Conservation (phyloP, 1,140 invertebrate species). For the Heterodera carotae region DNA sequence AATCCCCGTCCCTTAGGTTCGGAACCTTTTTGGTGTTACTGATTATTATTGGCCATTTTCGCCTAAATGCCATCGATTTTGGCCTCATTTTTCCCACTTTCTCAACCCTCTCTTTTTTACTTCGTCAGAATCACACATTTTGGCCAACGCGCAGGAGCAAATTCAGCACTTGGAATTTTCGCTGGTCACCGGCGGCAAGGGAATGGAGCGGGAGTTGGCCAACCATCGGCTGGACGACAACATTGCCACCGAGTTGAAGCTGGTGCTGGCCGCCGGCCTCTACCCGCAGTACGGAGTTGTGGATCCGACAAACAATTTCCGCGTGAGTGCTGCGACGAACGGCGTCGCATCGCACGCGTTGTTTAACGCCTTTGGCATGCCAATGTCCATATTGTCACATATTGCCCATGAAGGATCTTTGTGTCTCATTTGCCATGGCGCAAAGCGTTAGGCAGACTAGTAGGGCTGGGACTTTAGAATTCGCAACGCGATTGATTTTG, state of each 20-base stretch:
- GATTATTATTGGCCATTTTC: no score
- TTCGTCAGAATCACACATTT: not conserved
- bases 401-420: no score
- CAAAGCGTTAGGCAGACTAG: no score
- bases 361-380: no score
- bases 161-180: slow-evolving; percentile 45
- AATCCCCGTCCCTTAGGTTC: no score
- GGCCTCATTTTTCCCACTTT: slow-evolving; percentile 13
- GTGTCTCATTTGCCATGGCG: no score
- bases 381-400: no score
- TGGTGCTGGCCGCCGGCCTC: slow-evolving; percentile 43
- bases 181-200: slow-evolving; percentile 31
- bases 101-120: not conserved
- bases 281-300: slow-evolving; percentile 51
- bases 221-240: slow-evolving; percentile 40
- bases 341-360: no score
- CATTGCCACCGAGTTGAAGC: slow-evolving; percentile 31
- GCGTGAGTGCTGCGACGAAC: not conserved
- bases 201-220: slow-evolving; percentile 32
- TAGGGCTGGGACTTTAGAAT: no score
- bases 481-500: no score
- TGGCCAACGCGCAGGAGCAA: slow-evolving; percentile 25
- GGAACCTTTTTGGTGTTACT: no score
- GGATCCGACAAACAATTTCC: slow-evolving; percentile 37
- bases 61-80: no score